Base-by-base conservation (phyloP, 2,113 vertebrate genomes). In the Corythornis vintsioides region DNA sequence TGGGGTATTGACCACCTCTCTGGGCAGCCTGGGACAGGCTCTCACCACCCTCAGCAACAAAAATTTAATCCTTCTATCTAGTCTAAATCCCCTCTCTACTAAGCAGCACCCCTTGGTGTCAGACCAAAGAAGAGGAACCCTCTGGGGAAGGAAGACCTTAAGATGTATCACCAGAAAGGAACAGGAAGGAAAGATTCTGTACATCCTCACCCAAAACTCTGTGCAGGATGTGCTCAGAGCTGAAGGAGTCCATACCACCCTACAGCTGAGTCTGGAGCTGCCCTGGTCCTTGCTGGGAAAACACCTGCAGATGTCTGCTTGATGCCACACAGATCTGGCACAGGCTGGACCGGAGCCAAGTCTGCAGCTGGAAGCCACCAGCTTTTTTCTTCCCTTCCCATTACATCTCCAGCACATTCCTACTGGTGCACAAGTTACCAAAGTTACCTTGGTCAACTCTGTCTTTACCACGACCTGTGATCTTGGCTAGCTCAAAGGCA, bases 241-340 rank as follows among this genome's bases (percentile, higher is more conserved):
- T 38, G 45, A 52, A 72, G 48, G 11, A 71, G n/a, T 50, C 28
- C 2, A 0, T 55, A 31, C 38, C 33, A 53, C 24, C 21, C 52
- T 40, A 10, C 43, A 88, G 67, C 31, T 0, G 0, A 47, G n/a
- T 43, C 50, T 60, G 67, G 52, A 91, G 17, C 74, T 84, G 69
- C 63, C 29, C 29, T 53, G 29, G 13, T 74, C 25, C 56, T 74
- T 3, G 3, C 17, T 83, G 29, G 40, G 33, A 20, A 76, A 35
- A 60, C 0, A 0, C 57, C 43, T 43, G n/a, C 2, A 4, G 40
- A 53, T 18, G 47, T 25, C 77, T 60, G 31, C 52, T 79, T 2
- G 2, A 2, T 28, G 52, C 50, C 3, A 1, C 16, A 33, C 2
- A 8, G 45, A 42, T 8, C 43, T 2, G 1, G 18, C 11, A 9